Evolutionary conservation across 2,888 invertebrate genomes (phyloP).

Genomic region (Leptinotarsa peninsularis): DNA sequence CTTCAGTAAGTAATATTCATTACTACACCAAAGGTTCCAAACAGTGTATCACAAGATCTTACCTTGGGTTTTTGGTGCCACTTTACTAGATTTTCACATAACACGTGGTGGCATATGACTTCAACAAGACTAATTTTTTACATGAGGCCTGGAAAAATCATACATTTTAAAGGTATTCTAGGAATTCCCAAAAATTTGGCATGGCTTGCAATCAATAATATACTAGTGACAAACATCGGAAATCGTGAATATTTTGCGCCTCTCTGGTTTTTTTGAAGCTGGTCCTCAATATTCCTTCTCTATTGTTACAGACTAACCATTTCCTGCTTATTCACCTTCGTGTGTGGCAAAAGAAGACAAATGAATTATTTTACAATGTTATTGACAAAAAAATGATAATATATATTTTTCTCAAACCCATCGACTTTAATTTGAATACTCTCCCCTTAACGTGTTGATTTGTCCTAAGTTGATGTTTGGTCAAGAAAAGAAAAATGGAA

Average conservation of each 20-base stretch:
- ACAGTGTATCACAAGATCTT: no score
- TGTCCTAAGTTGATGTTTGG: conserved; percentile 47
- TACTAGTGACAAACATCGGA: no score
- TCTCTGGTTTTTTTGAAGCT: neutral
- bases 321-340: conserved; percentile 33
- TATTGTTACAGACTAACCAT: conserved; percentile 48
- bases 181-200: no score
- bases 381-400: conserved; percentile 23
- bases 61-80: no score
- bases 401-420: conserved; percentile 27
- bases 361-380: conserved; percentile 15
- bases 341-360: conserved; percentile 38
- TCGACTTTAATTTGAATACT: conserved; percentile 22
- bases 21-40: no score
- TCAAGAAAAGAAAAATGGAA: conserved; percentile 38
- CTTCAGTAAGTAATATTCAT: no score
- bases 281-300: conserved; percentile 33
- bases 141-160: no score
- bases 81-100: no score
- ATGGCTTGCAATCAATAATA: no score
- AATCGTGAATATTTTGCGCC: neutral
- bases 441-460: neutral
- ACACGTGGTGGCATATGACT: no score
- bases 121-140: no score
- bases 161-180: no score